Evolutionary conservation across 2,113 vertebrate genomes (phyloP).

Genomic region (Gymnocephalus cernua): DNA sequence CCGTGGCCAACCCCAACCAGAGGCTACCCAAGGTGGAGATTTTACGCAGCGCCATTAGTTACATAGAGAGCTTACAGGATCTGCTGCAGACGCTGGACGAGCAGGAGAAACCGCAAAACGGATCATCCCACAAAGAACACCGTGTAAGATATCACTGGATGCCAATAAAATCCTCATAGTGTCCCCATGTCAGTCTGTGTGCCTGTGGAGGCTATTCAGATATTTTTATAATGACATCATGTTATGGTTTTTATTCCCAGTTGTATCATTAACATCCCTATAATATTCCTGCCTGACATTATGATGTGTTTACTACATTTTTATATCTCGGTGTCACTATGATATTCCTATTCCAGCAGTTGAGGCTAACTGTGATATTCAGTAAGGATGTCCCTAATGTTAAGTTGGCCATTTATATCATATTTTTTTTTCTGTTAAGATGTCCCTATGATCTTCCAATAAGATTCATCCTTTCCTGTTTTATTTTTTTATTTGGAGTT

Average conservation of each 20-base stretch:
- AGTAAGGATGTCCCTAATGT: neutral
- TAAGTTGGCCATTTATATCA: neutral
- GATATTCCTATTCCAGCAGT: slow-evolving; percentile 3
- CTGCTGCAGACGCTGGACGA: slow-evolving; percentile 93
- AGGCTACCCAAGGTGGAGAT: slow-evolving; percentile 98
- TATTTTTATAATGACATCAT: slow-evolving; percentile 4
- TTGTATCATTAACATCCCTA: neutral
- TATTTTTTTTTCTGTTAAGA: neutral
- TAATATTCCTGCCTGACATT: neutral
- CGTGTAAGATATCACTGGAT: slow-evolving; percentile 84
- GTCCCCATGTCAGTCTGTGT: neutral
- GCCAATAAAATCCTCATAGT: neutral
- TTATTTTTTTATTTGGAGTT: neutral
- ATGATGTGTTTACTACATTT: slow-evolving; percentile 16
- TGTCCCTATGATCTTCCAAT: neutral
- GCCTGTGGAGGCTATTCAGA: neutral
- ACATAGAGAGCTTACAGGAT: slow-evolving; percentile 96
- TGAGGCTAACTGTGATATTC: neutral
- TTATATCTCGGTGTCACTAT: neutral
- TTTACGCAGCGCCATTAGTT: slow-evolving; percentile 96
- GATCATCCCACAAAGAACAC: slow-evolving; percentile 84
- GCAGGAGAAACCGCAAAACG: slow-evolving; percentile 88
- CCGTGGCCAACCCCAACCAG: slow-evolving; percentile 97
- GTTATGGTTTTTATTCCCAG: neutral
- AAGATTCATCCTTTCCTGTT: neutral